Evolutionary conservation across 2,113 vertebrate genomes (phyloP).

Genomic region (Epinephelus fuscoguttatus): DNA sequence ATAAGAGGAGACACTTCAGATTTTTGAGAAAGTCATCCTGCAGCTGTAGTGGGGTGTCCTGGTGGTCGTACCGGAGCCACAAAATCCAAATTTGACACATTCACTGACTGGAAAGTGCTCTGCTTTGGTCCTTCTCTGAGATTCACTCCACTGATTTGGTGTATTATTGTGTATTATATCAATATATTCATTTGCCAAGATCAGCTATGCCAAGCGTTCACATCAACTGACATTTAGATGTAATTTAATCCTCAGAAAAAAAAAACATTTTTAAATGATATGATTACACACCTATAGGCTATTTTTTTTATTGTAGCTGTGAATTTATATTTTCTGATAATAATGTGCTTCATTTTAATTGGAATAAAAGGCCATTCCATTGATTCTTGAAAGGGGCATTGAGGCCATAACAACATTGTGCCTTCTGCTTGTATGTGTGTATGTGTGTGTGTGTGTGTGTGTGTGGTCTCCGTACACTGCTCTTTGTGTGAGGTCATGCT

Average conservation of each 20-base stretch:
- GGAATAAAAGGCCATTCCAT: constrained; percentile 72
- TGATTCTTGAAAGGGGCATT: constrained; percentile 59
- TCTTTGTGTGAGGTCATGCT: constrained; percentile 65
- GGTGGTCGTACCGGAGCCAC: background rate
- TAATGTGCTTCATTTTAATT: constrained; percentile 60
- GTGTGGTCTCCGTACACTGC: constrained; percentile 15
- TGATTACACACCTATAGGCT: constrained; percentile 63
- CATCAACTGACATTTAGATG: constrained; percentile 74
- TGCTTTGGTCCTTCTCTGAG: background rate
- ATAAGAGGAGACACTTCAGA: constrained; percentile 46
- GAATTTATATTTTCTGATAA: constrained; percentile 46
- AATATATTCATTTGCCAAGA: constrained; percentile 67
- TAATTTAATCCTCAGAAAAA: constrained; percentile 52
- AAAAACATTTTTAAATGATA: constrained; percentile 47
- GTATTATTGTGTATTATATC: constrained; percentile 38
- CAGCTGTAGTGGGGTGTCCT: background rate
- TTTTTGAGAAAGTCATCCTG: constrained; percentile 39
- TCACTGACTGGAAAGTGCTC: background rate
- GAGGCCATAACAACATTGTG: constrained; percentile 13
- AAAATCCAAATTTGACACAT: background rate
- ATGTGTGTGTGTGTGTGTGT: constrained; percentile 32
- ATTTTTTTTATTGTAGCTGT: constrained; percentile 52
- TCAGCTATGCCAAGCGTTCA: constrained; percentile 46
- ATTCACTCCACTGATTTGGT: background rate
- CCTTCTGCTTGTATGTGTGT: constrained; percentile 14